phyloP scores from a whole-genome alignment of 2,113 vertebrate species.

The Aviceda subcristata region DNA sequence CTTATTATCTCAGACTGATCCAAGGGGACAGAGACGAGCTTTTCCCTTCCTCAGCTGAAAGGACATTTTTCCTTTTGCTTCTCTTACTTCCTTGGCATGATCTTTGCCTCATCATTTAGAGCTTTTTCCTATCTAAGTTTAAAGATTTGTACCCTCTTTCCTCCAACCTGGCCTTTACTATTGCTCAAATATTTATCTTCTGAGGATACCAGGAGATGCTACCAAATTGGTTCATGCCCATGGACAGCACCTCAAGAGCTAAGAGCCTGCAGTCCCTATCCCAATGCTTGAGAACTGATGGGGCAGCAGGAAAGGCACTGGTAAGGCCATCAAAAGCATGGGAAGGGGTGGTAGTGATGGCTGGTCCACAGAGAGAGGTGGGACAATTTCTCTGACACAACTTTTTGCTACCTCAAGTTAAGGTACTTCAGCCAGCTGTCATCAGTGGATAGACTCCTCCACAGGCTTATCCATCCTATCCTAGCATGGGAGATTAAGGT shows the following conservation, averaged over 20 bases:
- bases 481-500: background rate
- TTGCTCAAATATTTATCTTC: background rate
- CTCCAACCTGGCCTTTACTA: background rate
- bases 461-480: background rate
- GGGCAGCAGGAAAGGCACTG: background rate
- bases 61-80: background rate
- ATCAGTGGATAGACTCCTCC: background rate
- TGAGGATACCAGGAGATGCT: background rate
- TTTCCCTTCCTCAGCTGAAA: background rate
- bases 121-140: background rate
- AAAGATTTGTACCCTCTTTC: background rate
- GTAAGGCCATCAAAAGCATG: background rate
- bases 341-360: background rate
- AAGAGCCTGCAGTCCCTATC: background rate
- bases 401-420: background rate
- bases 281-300: background rate
- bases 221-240: background rate
- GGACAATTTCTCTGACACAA: background rate
- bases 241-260: background rate
- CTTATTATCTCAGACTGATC: slow-evolving; percentile 36
- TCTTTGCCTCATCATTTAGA: background rate
- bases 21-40: slow-evolving; percentile 20
- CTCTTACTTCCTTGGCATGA: background rate
- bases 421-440: background rate
- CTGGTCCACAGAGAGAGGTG: background rate